Evolutionary conservation across 1,140 invertebrate species (phyloP).

Genomic region (Drosophila sp.): DNA sequence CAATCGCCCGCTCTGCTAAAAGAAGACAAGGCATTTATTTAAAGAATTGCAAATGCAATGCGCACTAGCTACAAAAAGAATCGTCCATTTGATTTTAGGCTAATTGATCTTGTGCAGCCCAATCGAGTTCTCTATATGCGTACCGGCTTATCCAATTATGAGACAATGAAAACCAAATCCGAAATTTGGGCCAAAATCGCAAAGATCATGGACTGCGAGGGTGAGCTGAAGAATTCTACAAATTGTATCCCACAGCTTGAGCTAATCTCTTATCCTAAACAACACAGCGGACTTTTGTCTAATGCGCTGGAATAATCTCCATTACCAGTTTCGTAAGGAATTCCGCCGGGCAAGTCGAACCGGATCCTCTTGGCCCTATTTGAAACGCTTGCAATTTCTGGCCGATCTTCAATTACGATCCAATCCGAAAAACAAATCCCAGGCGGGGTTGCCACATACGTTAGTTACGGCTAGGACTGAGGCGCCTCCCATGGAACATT

Average conservation of each 20-base stretch:
- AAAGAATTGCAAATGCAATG: constrained; percentile 34
- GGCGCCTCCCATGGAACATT: constrained; percentile 21
- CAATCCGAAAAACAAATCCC: constrained; percentile 23
- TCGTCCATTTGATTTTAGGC: constrained; percentile 77
- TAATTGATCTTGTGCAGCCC: constrained; percentile 71
- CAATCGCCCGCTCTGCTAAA: neutral
- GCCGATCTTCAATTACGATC: constrained; percentile 19
- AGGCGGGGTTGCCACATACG: neutral
- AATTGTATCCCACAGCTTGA: neutral
- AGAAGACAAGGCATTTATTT: neutral
- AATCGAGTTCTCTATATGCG: constrained; percentile 66
- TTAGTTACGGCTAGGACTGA: neutral
- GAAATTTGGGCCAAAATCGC: constrained; percentile 70
- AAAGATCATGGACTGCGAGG: constrained; percentile 54
- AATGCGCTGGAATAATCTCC: constrained; percentile 78
- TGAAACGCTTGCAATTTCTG: constrained; percentile 64
- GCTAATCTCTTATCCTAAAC: neutral
- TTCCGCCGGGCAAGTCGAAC: constrained; percentile 47
- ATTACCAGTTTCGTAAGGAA: constrained; percentile 71
- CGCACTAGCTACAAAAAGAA: constrained; percentile 79
- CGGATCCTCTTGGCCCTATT: constrained; percentile 74
- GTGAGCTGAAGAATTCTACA: constrained; percentile 31
- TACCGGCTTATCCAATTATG: constrained; percentile 67
- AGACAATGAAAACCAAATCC: constrained; percentile 74
- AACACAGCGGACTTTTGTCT: constrained; percentile 66